Conservation (phyloP, 2,113 vertebrate species). For the Dascyllus trimaculatus region DNA sequence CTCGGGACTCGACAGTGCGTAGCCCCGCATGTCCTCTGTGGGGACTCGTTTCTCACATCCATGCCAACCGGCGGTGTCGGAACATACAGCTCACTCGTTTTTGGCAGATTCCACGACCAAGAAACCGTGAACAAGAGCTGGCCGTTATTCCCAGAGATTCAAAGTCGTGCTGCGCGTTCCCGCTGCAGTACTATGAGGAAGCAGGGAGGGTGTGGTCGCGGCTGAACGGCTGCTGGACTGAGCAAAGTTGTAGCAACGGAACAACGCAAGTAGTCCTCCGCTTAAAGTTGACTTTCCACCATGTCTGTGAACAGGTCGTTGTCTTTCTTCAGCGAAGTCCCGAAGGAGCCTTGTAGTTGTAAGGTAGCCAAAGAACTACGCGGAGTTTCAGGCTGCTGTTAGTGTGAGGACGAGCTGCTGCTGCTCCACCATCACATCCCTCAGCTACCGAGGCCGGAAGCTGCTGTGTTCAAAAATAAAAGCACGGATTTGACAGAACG, state of each 20-base stretch:
- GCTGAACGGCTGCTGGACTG: conserved; percentile 61
- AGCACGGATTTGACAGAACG: neutral
- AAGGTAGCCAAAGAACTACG: neutral
- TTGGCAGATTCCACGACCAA: neutral
- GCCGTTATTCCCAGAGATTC: conserved; percentile 71
- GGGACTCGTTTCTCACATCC: conserved; percentile 47
- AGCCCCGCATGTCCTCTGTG: conserved; percentile 51
- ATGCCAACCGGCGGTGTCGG: conserved; percentile 51
- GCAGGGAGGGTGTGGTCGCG: conserved; percentile 87
- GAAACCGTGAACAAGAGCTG: conserved; percentile 18
- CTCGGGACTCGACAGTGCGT: conserved; percentile 48
- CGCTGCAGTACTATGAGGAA: conserved; percentile 84
- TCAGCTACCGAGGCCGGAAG: conserved; percentile 49
- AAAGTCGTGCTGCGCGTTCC: conserved; percentile 71
- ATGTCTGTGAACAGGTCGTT: neutral
- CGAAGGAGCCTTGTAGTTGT: neutral
- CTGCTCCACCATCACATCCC: conserved; percentile 80
- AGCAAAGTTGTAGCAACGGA: conserved; percentile 43
- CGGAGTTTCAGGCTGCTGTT: conserved; percentile 26
- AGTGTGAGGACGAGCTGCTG: conserved; percentile 50
- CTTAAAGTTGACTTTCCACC: conserved; percentile 4
- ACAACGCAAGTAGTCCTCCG: conserved; percentile 6
- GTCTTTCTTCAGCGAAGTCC: neutral
- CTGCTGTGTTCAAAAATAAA: conserved; percentile 57
- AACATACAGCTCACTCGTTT: neutral